Percentiles rank a stretch among this genome's conserved stretches.
Evolutionary conservation across 2,113 vertebrate species (phyloP).

Genomic region (Cathartes aura): DNA sequence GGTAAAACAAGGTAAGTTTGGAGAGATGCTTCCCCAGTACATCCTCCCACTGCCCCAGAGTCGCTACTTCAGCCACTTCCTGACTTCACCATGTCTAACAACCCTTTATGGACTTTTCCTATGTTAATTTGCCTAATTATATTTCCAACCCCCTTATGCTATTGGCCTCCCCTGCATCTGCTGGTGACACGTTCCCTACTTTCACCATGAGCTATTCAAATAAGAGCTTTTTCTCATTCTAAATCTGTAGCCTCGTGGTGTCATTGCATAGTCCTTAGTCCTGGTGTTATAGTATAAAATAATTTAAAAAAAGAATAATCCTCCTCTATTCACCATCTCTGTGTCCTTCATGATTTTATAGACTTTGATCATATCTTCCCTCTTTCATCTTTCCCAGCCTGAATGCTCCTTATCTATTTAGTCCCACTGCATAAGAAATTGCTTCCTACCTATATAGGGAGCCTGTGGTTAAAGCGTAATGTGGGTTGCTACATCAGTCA

Average conservation of each 20-base stretch:
- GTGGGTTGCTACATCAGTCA: background rate
- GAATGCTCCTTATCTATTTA: background rate
- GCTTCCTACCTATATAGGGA: background rate
- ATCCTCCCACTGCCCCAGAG: background rate
- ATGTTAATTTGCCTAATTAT: background rate
- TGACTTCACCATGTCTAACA: background rate
- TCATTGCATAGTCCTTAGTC: background rate
- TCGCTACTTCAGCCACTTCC: background rate
- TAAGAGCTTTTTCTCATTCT: background rate
- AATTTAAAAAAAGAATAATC: background rate
- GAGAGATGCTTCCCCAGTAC: background rate
- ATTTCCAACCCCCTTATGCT: background rate
- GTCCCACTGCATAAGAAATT: background rate
- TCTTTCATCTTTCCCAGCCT: background rate
- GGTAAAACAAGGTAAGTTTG: background rate
- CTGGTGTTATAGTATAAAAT: background rate
- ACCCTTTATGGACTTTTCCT: background rate
- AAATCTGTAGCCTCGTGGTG: background rate
- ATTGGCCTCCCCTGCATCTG: background rate
- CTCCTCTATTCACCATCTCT: background rate
- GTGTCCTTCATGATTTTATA: background rate
- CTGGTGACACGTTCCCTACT: background rate
- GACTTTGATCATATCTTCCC: background rate
- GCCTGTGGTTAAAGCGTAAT: background rate
- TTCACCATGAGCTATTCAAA: background rate